Conservation (phyloP, 2,797 vertebrate genomes). For the Delichon dasypus region DNA sequence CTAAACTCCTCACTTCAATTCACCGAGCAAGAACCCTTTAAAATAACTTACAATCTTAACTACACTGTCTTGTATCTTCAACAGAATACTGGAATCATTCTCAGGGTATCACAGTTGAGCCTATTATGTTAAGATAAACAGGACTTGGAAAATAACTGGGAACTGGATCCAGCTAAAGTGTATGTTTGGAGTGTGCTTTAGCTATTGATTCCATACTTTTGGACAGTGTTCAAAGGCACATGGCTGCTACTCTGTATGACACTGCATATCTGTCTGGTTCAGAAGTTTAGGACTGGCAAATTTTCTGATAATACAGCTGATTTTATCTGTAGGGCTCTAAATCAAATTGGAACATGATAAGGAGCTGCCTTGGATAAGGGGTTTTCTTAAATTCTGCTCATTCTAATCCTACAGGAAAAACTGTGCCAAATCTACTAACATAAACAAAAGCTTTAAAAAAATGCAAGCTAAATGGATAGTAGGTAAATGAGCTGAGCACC, state of each 20-base stretch:
- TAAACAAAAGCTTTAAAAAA: neutral
- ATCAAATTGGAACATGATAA: neutral
- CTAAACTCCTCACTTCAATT: neutral
- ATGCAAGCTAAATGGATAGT: neutral
- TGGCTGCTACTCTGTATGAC: neutral
- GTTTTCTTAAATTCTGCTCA: neutral
- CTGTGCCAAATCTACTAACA: neutral
- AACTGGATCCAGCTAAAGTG: neutral
- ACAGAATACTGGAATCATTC: neutral
- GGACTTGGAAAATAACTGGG: neutral
- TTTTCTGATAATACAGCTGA: slow-evolving; percentile 8
- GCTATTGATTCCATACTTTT: neutral
- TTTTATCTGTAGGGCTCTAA: neutral
- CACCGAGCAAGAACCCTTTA: neutral
- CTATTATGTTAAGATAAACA: neutral
- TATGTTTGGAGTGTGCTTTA: neutral
- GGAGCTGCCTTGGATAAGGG: neutral
- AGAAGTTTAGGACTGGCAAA: neutral
- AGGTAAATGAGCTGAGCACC: neutral
- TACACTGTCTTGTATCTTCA: neutral
- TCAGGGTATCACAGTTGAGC: neutral
- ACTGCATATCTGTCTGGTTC: neutral
- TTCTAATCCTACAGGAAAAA: neutral
- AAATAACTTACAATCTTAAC: neutral
- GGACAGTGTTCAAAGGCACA: neutral